These are phyloP conservation scores for Phaetusa simplex DNA, from an alignment of 2,113 vertebrate species.

Conservation along the genomic window DNA sequence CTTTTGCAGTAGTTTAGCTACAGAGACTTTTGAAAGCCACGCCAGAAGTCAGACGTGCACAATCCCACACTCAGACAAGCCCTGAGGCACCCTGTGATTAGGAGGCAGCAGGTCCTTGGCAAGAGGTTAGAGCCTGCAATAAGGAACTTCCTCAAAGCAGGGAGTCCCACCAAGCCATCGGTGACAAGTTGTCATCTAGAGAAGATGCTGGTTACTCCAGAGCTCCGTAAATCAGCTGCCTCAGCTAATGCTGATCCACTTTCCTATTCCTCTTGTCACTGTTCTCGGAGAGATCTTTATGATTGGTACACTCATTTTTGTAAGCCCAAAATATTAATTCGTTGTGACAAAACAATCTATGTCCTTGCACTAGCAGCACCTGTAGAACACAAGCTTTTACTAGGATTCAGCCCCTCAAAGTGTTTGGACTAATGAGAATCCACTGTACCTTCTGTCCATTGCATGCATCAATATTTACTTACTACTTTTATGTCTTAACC, in stretches of 20 bases:
- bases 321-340: neutral
- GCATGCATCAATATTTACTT: neutral
- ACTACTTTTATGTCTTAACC: neutral
- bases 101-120: neutral
- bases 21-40: neutral
- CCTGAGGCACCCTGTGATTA: neutral
- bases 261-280: neutral
- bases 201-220: accelerated
- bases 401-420: neutral
- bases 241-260: neutral
- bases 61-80: neutral
- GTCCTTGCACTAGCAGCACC: neutral
- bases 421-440: neutral
- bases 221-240: neutral
- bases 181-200: neutral
- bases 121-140: neutral
- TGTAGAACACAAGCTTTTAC: neutral
- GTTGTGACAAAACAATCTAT: neutral
- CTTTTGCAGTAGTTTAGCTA: neutral
- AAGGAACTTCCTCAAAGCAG: neutral
- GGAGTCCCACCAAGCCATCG: accelerated
- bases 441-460: neutral
- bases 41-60: neutral
- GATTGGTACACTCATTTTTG: neutral
- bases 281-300: neutral